Evolutionary conservation across 2,888 invertebrate genomes (phyloP).

Genomic region (Cheilosia impressa): DNA sequence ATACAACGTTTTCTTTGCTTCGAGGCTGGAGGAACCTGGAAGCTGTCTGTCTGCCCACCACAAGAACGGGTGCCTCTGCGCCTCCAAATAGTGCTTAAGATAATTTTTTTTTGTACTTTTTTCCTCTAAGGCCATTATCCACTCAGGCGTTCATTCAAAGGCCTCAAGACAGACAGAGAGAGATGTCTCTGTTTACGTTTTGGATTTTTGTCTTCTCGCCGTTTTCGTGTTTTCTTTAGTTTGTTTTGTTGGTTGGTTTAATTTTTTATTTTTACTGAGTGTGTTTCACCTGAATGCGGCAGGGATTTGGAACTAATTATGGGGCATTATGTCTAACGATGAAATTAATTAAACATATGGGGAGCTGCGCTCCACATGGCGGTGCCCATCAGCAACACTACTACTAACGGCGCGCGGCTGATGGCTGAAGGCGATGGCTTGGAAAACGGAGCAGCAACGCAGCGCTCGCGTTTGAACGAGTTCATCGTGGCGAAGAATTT

Average conservation of each 20-base stretch:
- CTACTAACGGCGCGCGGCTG: slow-evolving; percentile 9
- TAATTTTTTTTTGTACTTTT: background rate
- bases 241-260: slow-evolving; percentile 14
- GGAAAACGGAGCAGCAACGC: background rate
- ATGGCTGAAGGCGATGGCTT: slow-evolving; percentile 33
- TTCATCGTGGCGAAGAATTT: slow-evolving; percentile 52
- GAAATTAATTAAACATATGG: slow-evolving; percentile 70
- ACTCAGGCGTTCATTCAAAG: slow-evolving; percentile 55
- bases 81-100: slow-evolving; percentile 3
- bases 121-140: slow-evolving; percentile 22
- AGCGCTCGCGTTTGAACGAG: slow-evolving; percentile 13
- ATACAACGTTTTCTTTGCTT: slow-evolving; percentile 19
- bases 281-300: slow-evolving; percentile 54
- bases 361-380: slow-evolving; percentile 12
- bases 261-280: slow-evolving; percentile 8
- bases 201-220: background rate
- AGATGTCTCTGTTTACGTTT: slow-evolving; percentile 61
- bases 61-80: slow-evolving; percentile 26
- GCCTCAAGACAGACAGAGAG: slow-evolving; percentile 24
- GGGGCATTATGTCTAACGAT: slow-evolving; percentile 68
- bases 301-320: slow-evolving; percentile 68
- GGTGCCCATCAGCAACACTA: slow-evolving; percentile 14
- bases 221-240: slow-evolving; percentile 1
- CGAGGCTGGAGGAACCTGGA: slow-evolving; percentile 15
- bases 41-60: slow-evolving; percentile 39